phyloP scores from a whole-genome alignment of 1,140 invertebrate genomes.

The Ceratina australensis region DNA sequence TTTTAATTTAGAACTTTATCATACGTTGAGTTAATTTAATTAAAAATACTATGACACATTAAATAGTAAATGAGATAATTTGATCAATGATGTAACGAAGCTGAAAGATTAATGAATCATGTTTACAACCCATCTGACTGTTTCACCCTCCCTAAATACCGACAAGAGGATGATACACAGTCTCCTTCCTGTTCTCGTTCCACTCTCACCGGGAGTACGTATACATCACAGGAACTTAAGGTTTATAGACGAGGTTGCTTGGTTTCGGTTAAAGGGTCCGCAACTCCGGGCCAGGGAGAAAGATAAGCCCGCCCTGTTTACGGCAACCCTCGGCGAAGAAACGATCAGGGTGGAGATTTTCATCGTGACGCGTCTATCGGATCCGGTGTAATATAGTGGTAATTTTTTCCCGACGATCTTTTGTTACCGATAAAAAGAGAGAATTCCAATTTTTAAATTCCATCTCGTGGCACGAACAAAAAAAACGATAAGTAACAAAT shows the following conservation, averaged over 20 bases:
- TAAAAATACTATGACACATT: too few relatives aligned
- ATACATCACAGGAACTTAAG: slow-evolving; percentile 52
- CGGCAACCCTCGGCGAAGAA: slow-evolving; percentile 55
- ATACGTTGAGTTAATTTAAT: too few relatives aligned
- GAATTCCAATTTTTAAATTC: slow-evolving; percentile 57
- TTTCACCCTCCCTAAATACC: slow-evolving; percentile 14
- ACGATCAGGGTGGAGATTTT: slow-evolving; percentile 61
- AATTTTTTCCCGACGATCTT: slow-evolving; percentile 22
- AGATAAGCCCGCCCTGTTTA: slow-evolving; percentile 65
- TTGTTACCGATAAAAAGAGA: slow-evolving; percentile 33
- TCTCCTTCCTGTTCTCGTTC: slow-evolving; percentile 54
- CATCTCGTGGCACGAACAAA: neutral
- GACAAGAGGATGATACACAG: slow-evolving; percentile 25
- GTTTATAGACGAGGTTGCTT: slow-evolving; percentile 64
- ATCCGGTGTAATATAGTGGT: slow-evolving; percentile 37
- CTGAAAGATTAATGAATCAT: slow-evolving; percentile 32
- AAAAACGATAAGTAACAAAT: neutral
- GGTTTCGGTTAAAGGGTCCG: slow-evolving; percentile 62
- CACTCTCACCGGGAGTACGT: slow-evolving; percentile 22
- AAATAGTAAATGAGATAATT: too few relatives aligned
- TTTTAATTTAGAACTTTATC: too few relatives aligned
- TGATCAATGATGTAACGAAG: too few relatives aligned
- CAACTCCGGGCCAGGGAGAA: slow-evolving; percentile 33
- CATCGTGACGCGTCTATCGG: slow-evolving; percentile 52
- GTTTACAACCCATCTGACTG: neutral